Percentiles rank a stretch among this genome's conserved stretches.
These are phyloP conservation scores for Desmophyllum pertusum DNA, from an alignment of 92 coral and sea anemone genomes.

Conservation along the genomic window DNA sequence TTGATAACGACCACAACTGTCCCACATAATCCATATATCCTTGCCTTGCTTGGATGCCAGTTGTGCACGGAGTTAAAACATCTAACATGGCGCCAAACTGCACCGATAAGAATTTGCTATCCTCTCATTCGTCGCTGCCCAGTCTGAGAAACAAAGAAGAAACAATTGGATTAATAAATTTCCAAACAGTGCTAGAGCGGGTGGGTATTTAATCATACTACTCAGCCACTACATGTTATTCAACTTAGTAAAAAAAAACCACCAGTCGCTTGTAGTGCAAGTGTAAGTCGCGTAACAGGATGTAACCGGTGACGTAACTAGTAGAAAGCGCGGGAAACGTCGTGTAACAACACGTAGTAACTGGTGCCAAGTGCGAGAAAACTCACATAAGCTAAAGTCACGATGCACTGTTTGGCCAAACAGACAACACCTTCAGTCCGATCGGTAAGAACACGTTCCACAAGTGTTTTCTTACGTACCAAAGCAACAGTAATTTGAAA, in stretches of 20 bases:
- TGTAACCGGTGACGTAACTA: neutral
- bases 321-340: neutral
- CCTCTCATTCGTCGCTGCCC: neutral
- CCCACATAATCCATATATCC: neutral
- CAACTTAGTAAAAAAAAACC: too few species aligned
- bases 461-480: neutral
- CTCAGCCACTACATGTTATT: too few species aligned
- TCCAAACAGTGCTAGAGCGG: neutral
- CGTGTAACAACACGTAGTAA: too few species aligned
- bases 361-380: too few species aligned
- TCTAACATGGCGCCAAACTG: neutral
- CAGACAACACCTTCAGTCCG: neutral
- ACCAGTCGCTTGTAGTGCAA: too few species aligned
- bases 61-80: neutral
- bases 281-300: too few species aligned
- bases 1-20: neutral
- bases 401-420: too few species aligned
- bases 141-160: slow-evolving; percentile 4
- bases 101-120: neutral
- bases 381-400: too few species aligned
- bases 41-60: neutral
- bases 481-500: too few species aligned
- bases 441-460: neutral
- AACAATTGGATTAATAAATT: neutral
- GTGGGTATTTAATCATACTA: too few species aligned